Conservation (phyloP, 2,797 vertebrate genomes). For the Oryzias dopingdopingensis region DNA sequence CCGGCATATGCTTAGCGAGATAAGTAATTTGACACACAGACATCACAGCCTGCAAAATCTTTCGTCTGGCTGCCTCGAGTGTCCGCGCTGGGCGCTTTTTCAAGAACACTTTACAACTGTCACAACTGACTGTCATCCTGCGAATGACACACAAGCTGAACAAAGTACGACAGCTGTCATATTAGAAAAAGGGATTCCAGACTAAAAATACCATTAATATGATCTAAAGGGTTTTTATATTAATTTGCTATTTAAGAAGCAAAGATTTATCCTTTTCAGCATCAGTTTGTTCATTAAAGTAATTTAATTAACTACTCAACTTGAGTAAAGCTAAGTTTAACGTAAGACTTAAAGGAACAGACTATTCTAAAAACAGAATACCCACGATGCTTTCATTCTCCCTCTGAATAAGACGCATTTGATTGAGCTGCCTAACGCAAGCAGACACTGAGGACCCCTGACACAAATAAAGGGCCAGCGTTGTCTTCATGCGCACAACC, state of each 20-base stretch:
- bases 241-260: slow-evolving; percentile 64
- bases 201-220: slow-evolving; percentile 70
- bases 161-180: slow-evolving; percentile 72
- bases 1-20: slow-evolving; percentile 78
- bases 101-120: slow-evolving; percentile 78
- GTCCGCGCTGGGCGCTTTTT: slow-evolving; percentile 65
- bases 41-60: slow-evolving; percentile 78
- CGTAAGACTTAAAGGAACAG: slow-evolving; percentile 41
- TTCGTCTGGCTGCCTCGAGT: slow-evolving; percentile 71
- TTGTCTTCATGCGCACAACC: slow-evolving; percentile 12
- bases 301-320: slow-evolving; percentile 64
- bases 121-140: slow-evolving; percentile 72
- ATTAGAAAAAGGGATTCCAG: slow-evolving; percentile 41
- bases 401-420: slow-evolving; percentile 29
- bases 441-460: slow-evolving; percentile 9
- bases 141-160: slow-evolving; percentile 59
- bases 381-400: slow-evolving; percentile 15
- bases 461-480: slow-evolving; percentile 13
- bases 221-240: slow-evolving; percentile 50
- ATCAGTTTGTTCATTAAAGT: slow-evolving; percentile 60
- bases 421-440: slow-evolving; percentile 26
- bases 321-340: slow-evolving; percentile 51
- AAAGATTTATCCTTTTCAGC: slow-evolving; percentile 53
- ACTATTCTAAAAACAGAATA: slow-evolving; percentile 11
- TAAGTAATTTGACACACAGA: slow-evolving; percentile 82